A percentile compares a stretch with the other conserved stretches of the same genome.
These are phyloP conservation scores for Heterodera filipjevi DNA, from an alignment of 2,888 invertebrate genomes.

Conservation along the genomic window DNA sequence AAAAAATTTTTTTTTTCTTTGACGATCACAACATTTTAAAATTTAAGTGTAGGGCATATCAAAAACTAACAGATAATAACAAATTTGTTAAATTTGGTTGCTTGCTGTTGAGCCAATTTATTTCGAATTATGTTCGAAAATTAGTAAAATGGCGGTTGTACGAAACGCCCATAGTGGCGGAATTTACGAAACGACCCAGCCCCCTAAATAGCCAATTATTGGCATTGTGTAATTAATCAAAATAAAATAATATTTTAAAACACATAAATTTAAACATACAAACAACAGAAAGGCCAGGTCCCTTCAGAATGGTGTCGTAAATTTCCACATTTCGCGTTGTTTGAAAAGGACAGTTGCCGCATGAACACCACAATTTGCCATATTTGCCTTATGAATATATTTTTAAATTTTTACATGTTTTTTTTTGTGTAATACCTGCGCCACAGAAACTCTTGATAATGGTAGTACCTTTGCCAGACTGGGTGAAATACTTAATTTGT, in stretches of 20 bases:
- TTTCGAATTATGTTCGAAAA: no score
- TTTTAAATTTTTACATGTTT: background rate
- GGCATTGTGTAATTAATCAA: no score
- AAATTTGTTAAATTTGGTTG: no score
- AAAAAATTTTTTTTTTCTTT: no score
- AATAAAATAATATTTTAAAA: background rate
- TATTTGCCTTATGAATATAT: constrained; percentile 10
- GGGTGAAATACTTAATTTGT: constrained; percentile 22
- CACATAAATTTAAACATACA: background rate
- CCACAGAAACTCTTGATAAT: constrained; percentile 21
- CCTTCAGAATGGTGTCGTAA: constrained; percentile 7
- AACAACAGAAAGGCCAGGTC: constrained; percentile 8
- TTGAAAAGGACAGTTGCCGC: constrained; percentile 15
- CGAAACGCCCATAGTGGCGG: no score
- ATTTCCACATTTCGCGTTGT: background rate
- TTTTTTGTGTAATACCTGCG: background rate
- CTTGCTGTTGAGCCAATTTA: no score
- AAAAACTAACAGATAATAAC: no score
- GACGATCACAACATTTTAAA: no score
- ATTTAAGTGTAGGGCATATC: no score
- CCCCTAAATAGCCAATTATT: no score
- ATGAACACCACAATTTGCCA: constrained; percentile 11
- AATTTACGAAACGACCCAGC: no score
- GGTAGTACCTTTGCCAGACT: constrained; percentile 14
- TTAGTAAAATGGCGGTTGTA: no score